These are phyloP conservation scores for Diplosoma virens DNA, from an alignment of 23 tunicate genomes.

Conservation along the genomic window DNA sequence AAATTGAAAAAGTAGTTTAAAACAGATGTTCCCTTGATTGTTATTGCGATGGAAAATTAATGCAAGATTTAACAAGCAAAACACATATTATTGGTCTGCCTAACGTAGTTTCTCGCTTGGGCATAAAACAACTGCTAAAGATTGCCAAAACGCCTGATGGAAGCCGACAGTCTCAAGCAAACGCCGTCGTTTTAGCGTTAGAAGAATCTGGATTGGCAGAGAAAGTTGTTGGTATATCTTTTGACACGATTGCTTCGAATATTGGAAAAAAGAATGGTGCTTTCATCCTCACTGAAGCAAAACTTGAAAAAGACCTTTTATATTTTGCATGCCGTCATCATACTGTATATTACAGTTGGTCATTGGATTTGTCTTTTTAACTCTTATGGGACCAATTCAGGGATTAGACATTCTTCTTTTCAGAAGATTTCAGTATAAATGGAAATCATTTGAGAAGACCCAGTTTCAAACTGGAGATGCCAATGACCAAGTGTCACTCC, in stretches of 20 bases:
- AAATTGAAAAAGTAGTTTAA: not conserved
- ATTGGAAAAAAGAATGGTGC: slow-evolving; percentile 1
- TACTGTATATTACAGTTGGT: slow-evolving; percentile 17
- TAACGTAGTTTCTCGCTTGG: slow-evolving; percentile 10
- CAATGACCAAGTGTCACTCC: slow-evolving; percentile 6
- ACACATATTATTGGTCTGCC: slow-evolving; percentile 4
- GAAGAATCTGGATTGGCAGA: slow-evolving; percentile 6
- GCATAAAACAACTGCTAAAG: slow-evolving; percentile 16
- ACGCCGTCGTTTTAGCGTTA: slow-evolving; percentile 18
- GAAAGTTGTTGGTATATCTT: slow-evolving; percentile 14
- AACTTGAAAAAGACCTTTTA: slow-evolving; percentile 3
- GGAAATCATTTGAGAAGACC: slow-evolving; percentile 19
- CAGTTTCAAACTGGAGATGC: slow-evolving; percentile 19
- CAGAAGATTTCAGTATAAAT: slow-evolving; percentile 11
- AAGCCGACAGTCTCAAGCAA: not conserved
- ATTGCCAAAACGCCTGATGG: slow-evolving; percentile 16
- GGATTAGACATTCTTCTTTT: slow-evolving; percentile 12
- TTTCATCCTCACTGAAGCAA: slow-evolving; percentile 15
- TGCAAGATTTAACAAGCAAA: slow-evolving; percentile 22
- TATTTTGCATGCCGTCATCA: slow-evolving; percentile 16
- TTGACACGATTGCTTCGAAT: slow-evolving; percentile 6
- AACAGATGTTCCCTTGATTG: no score
- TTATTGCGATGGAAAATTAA: slow-evolving; percentile 30
- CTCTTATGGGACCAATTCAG: slow-evolving; percentile 15
- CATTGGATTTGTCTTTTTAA: slow-evolving; percentile 18